Evolutionary conservation across 2,113 vertebrate genomes (phyloP).

Genomic region (Nannospalax galili): DNA sequence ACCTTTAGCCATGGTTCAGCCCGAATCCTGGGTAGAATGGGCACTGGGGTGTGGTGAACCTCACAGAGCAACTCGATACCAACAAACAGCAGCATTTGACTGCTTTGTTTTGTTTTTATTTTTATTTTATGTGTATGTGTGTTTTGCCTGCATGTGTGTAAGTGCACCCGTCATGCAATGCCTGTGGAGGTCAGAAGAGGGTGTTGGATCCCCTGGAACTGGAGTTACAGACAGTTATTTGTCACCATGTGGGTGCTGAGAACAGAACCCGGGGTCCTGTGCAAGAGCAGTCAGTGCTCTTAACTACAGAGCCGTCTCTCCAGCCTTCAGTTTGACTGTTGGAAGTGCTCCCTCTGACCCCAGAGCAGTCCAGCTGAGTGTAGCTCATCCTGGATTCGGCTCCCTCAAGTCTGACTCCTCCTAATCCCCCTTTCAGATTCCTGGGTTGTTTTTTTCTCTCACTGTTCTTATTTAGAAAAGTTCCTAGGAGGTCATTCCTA

Average conservation of each 20-base stretch:
- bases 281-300: too few relatives aligned
- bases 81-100: background rate
- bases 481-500: background rate
- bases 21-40: background rate
- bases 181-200: too few relatives aligned
- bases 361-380: background rate
- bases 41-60: background rate
- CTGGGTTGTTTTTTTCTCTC: background rate
- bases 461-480: slow-evolving; percentile 33
- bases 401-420: background rate
- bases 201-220: too few relatives aligned
- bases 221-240: too few relatives aligned
- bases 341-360: background rate
- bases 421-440: background rate
- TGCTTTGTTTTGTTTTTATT: too few relatives aligned
- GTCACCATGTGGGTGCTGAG: too few relatives aligned
- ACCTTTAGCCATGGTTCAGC: background rate
- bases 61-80: background rate
- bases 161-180: too few relatives aligned
- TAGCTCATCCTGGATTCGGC: background rate
- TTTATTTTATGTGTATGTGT: too few relatives aligned
- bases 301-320: too few relatives aligned
- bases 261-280: too few relatives aligned
- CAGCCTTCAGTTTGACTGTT: too few relatives aligned
- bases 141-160: too few relatives aligned